phyloP scores from a whole-genome alignment of 2,888 invertebrate species.

The Gortyna flavago region DNA sequence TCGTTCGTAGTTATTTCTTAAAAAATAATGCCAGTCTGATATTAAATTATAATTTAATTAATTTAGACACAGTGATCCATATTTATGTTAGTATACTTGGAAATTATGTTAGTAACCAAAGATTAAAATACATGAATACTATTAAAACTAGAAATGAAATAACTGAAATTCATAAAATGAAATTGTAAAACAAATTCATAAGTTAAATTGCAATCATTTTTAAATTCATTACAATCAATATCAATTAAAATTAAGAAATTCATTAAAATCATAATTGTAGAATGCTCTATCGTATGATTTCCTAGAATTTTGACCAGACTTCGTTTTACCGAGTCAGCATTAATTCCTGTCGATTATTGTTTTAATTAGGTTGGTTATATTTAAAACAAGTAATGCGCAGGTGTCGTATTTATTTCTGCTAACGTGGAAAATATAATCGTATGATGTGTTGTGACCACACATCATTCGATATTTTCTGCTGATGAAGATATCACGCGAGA shows the following conservation, averaged over 20 bases:
- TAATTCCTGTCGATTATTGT: conserved; percentile 2
- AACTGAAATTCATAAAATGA: not conserved
- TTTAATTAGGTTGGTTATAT: not conserved
- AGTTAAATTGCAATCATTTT: not conserved
- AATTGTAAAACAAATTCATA: not conserved
- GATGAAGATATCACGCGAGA: conserved; percentile 52
- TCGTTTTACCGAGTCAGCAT: conserved; percentile 2
- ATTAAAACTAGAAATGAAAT: not conserved
- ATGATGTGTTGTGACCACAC: conserved; percentile 28
- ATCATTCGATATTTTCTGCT: conserved; percentile 66
- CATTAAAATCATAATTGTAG: not conserved
- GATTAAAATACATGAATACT: not conserved
- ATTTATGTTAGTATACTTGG: too few species aligned
- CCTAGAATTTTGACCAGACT: conserved; percentile 22
- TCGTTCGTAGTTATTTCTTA: not conserved
- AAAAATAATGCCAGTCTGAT: not conserved
- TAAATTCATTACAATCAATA: not conserved
- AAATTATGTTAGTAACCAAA: not conserved
- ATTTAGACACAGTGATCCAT: too few species aligned
- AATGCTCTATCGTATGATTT: conserved; percentile 38
- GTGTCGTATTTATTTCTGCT: conserved; percentile 39
- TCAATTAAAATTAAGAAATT: not conserved
- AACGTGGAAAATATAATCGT: conserved; percentile 24
- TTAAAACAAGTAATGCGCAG: conserved; percentile 19
- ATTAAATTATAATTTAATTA: not conserved